Percentiles rank a stretch among this genome's conserved stretches.
These are phyloP conservation scores for Folsomia manolachei DNA, from an alignment of 2,888 invertebrate genomes.

Conservation along the genomic window DNA sequence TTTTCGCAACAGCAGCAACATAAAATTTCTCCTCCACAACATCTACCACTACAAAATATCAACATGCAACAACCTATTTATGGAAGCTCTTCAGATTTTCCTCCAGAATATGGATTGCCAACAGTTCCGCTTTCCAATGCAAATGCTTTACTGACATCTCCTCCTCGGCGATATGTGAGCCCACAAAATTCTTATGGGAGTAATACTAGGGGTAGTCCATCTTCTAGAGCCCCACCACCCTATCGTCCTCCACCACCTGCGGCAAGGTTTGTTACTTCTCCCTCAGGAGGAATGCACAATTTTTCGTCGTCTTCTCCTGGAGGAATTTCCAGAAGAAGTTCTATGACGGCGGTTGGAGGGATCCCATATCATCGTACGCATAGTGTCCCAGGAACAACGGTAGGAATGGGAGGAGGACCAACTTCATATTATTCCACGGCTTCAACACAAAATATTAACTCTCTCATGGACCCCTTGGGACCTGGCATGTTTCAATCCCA, in stretches of 20 bases:
- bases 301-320: conserved; percentile 29
- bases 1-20: conserved; percentile 12
- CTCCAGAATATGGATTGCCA: conserved; percentile 46
- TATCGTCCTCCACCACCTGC: conserved; percentile 59
- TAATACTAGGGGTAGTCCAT: conserved; percentile 17
- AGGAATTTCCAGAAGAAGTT: conserved; percentile 35
- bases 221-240: conserved; percentile 59
- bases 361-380: conserved; percentile 28
- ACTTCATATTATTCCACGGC: conserved; percentile 24
- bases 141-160: conserved; percentile 11
- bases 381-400: conserved; percentile 15
- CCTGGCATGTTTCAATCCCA: conserved; percentile 36
- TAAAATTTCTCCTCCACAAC: conserved; percentile 20
- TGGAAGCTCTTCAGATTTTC: conserved; percentile 26
- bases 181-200: conserved; percentile 43
- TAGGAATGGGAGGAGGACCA: conserved; percentile 32
- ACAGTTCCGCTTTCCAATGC: conserved; percentile 23
- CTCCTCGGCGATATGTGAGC: conserved; percentile 28
- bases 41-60: conserved; percentile 31
- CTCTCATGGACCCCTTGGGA: conserved; percentile 12
- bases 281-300: conserved; percentile 32
- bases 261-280: conserved; percentile 36
- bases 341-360: conserved; percentile 35
- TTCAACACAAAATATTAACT: conserved; percentile 31
- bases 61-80: conserved; percentile 23